Evolutionary conservation across 2,113 vertebrate genomes (phyloP).

Genomic region (Aviceda subcristata): DNA sequence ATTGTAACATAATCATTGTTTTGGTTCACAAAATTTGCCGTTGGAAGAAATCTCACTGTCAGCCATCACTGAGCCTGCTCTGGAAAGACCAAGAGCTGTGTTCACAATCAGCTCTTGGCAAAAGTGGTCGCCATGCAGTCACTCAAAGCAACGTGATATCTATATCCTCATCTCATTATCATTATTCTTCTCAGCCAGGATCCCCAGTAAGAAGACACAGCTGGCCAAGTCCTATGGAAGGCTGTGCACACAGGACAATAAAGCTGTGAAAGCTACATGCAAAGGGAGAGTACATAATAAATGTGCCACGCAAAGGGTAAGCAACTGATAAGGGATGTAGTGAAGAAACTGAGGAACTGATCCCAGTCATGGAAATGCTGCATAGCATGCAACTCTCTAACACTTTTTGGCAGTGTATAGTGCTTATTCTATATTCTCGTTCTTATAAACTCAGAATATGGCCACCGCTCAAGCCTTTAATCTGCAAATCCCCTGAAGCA

Average conservation of each 20-base stretch:
- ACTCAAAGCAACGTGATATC: constrained; percentile 32
- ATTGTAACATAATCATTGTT: constrained; percentile 58
- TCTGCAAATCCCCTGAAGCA: background rate
- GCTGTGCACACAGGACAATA: background rate
- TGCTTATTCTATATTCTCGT: background rate
- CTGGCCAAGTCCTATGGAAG: background rate
- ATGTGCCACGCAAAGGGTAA: background rate
- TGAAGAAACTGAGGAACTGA: background rate
- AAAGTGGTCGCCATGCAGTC: background rate
- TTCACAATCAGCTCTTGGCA: constrained; percentile 54
- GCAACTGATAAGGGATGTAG: background rate
- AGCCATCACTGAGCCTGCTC: constrained; percentile 24
- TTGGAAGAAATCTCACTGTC: constrained; percentile 28
- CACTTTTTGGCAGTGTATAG: background rate
- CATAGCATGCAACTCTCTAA: background rate
- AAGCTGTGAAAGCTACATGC: background rate
- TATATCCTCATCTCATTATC: constrained; percentile 45
- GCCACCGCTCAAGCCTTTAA: background rate
- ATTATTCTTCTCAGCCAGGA: constrained; percentile 16
- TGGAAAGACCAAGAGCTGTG: background rate
- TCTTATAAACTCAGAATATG: background rate
- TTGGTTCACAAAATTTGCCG: constrained; percentile 23
- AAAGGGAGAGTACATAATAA: background rate
- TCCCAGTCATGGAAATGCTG: background rate
- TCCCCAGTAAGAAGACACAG: background rate